Conservation (phyloP, 2,113 vertebrate species). For the Gavialis gangeticus region DNA sequence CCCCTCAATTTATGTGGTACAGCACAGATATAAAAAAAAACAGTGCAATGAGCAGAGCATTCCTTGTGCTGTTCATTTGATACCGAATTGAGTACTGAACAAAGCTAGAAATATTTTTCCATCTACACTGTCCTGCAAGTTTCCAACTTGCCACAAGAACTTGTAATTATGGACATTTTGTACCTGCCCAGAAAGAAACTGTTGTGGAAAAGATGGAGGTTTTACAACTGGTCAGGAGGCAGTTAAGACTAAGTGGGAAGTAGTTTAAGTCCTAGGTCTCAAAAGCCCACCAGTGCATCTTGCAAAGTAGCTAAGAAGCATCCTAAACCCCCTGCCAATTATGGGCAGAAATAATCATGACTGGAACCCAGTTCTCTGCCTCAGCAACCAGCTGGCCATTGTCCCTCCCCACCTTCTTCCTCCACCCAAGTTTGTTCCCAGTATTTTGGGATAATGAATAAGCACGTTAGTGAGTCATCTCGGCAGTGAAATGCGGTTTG, state of each 20-base stretch:
- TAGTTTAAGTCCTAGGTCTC: neutral
- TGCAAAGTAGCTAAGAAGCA: neutral
- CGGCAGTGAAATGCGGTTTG: neutral
- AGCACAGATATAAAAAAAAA: neutral
- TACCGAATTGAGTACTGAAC: neutral
- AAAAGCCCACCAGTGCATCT: neutral
- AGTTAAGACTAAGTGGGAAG: neutral
- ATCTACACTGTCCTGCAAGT: neutral
- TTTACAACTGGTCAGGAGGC: neutral
- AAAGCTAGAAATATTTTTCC: fast-evolving
- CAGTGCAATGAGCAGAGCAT: neutral
- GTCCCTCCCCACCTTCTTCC: neutral
- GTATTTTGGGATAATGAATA: neutral
- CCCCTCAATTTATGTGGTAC: neutral
- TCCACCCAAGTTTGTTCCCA: neutral
- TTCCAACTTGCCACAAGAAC: fast-evolving
- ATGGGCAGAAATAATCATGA: neutral
- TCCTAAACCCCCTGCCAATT: neutral
- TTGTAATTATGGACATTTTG: neutral
- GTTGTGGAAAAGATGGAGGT: neutral
- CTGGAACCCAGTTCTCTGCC: neutral
- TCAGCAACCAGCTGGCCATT: neutral
- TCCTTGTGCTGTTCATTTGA: neutral
- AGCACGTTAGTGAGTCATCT: neutral
- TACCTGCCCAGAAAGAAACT: neutral